Conservation (phyloP, 2,888 invertebrate species). For the Epistrophella euchroma region DNA sequence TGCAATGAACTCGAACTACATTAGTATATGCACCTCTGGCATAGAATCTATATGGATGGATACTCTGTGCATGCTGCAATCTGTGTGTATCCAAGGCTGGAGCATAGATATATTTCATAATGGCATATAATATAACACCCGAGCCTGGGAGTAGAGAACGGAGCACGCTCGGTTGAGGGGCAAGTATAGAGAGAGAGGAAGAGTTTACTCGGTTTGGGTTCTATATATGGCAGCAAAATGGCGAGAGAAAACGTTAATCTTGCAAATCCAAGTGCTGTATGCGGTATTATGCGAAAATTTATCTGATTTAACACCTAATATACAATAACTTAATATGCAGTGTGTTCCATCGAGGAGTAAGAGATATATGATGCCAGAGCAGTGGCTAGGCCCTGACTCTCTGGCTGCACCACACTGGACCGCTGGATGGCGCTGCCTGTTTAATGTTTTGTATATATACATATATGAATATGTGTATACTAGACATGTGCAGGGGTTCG, state of each 20-base stretch:
- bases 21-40: constrained; percentile 60
- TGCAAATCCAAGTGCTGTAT: constrained; percentile 84
- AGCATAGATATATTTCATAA: constrained; percentile 72
- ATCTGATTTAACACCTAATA: constrained; percentile 85
- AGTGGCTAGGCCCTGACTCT: constrained; percentile 56
- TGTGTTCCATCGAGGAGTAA: constrained; percentile 76
- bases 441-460: constrained; percentile 55
- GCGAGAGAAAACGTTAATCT: constrained; percentile 82
- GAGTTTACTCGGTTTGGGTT: constrained; percentile 8
- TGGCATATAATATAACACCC: constrained; percentile 71
- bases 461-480: neutral
- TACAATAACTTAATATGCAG: constrained; percentile 84
- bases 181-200: constrained; percentile 3
- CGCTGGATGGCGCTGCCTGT: constrained; percentile 44
- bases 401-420: constrained; percentile 51
- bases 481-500: constrained; percentile 40
- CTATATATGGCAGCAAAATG: constrained; percentile 69
- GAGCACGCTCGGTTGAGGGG: constrained; percentile 32
- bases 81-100: constrained; percentile 63
- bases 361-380: constrained; percentile 74
- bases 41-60: constrained; percentile 32
- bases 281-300: constrained; percentile 85
- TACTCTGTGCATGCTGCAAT: constrained; percentile 55
- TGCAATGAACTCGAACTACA: constrained; percentile 71
- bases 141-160: constrained; percentile 25